A percentile compares a stretch with the other conserved stretches of the same genome.
Evolutionary conservation across 2,113 vertebrate species (phyloP).

Genomic region (Panurus biarmicus): DNA sequence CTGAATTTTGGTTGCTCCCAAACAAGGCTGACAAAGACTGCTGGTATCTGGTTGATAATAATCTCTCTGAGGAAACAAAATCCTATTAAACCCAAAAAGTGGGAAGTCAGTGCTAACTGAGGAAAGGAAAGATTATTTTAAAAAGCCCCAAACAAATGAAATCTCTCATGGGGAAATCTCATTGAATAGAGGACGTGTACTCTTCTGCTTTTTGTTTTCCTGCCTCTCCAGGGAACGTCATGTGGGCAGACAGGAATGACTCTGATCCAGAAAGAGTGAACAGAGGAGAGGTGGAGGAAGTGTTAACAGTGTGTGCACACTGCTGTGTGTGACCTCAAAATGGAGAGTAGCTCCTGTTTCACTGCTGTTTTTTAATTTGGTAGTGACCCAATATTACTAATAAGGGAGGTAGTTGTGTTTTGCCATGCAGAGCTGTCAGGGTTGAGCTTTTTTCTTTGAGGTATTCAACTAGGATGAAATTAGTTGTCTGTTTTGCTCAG

Average conservation of each 20-base stretch:
- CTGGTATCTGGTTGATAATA: not conserved
- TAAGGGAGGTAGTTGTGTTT: not conserved
- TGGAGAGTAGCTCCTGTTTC: not conserved
- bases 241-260: not conserved
- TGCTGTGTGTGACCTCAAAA: not conserved
- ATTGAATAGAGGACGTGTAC: too few relatives aligned
- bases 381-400: too few relatives aligned
- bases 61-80: not conserved
- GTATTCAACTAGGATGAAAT: not conserved
- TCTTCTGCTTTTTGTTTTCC: not conserved
- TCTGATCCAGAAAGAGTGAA: not conserved
- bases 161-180: not conserved
- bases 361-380: not conserved
- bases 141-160: not conserved
- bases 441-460: not conserved
- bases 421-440: not conserved
- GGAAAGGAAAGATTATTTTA: not conserved
- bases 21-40: not conserved
- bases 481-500: not conserved
- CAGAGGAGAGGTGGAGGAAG: not conserved
- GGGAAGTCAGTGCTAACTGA: not conserved
- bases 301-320: fast-evolving
- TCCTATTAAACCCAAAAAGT: not conserved
- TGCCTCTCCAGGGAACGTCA: not conserved
- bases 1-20: not conserved